Conservation (phyloP, 1,140 invertebrate genomes). For the Nephila pilipes region DNA sequence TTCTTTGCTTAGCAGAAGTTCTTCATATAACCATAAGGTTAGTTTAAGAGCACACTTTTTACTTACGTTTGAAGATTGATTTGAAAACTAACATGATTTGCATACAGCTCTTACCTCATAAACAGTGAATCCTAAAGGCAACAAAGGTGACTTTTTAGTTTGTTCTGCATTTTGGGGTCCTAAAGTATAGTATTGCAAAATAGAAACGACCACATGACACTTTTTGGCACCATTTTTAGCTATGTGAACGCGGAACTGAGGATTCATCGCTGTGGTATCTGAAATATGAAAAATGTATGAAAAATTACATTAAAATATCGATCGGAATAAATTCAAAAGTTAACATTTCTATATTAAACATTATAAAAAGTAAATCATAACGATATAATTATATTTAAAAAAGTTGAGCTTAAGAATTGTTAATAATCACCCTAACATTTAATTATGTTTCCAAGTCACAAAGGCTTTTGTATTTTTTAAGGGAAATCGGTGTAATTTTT, state of each 20-base stretch:
- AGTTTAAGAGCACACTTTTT: too few relatives aligned
- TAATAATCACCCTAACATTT: too few relatives aligned
- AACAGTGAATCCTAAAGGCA: slow-evolving; percentile 86
- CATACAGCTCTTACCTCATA: slow-evolving; percentile 83
- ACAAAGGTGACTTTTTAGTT: slow-evolving; percentile 82
- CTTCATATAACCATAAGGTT: too few relatives aligned
- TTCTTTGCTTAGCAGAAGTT: too few relatives aligned
- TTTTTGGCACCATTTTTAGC: slow-evolving; percentile 84
- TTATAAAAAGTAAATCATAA: neutral
- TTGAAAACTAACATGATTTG: too few relatives aligned
- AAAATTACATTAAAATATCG: neutral
- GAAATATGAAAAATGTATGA: slow-evolving; percentile 78
- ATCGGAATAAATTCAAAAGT: neutral
- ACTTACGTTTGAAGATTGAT: too few relatives aligned
- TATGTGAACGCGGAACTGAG: slow-evolving; percentile 88
- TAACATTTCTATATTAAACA: neutral
- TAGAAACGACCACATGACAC: slow-evolving; percentile 88
- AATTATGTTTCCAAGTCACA: too few relatives aligned
- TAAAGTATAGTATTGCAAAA: slow-evolving; percentile 87
- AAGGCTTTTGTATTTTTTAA: too few relatives aligned
- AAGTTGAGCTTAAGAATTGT: neutral
- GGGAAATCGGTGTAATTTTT: too few relatives aligned
- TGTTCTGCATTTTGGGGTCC: slow-evolving; percentile 79
- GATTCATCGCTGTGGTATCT: slow-evolving; percentile 87
- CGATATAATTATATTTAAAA: neutral